Conservation (phyloP, 2,797 vertebrate species). For the Lagothrix lagotricha region DNA sequence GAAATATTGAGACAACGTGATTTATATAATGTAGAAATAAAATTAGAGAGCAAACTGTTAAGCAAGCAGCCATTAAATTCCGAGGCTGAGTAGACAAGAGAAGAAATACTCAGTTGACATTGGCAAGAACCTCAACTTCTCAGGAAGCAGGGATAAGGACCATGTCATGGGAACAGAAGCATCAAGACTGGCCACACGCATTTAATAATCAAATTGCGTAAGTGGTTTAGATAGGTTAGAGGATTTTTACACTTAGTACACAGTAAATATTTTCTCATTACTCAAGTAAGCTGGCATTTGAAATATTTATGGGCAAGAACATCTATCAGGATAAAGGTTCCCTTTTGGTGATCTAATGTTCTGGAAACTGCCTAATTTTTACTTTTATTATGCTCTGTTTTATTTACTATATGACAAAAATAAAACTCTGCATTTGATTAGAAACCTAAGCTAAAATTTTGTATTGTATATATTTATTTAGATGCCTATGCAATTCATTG, state of each 20-base stretch:
- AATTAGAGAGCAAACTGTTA: not conserved
- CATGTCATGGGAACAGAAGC: not conserved
- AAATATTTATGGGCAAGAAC: not conserved
- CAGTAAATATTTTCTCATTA: not conserved
- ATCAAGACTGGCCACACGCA: not conserved
- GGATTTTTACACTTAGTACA: constrained; percentile 4
- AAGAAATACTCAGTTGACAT: not conserved
- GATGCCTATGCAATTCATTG: not conserved
- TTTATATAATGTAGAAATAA: not conserved
- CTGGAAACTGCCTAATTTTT: not conserved
- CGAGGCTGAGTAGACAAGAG: not conserved
- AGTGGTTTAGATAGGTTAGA: not conserved
- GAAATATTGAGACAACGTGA: not conserved
- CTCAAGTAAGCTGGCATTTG: not conserved
- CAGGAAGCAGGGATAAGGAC: not conserved
- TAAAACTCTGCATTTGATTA: not conserved
- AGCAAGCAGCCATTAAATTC: not conserved
- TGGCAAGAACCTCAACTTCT: not conserved
- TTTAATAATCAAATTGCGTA: not conserved
- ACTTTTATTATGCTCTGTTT: not conserved
- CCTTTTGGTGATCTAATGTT: not conserved
- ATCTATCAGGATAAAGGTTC: not conserved
- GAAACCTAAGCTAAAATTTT: not conserved
- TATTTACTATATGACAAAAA: not conserved
- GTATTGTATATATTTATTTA: not conserved